Percentiles rank a stretch among this genome's conserved stretches.
Conservation (phyloP, 2,797 vertebrate species). For the Diplodus puntazzo region DNA sequence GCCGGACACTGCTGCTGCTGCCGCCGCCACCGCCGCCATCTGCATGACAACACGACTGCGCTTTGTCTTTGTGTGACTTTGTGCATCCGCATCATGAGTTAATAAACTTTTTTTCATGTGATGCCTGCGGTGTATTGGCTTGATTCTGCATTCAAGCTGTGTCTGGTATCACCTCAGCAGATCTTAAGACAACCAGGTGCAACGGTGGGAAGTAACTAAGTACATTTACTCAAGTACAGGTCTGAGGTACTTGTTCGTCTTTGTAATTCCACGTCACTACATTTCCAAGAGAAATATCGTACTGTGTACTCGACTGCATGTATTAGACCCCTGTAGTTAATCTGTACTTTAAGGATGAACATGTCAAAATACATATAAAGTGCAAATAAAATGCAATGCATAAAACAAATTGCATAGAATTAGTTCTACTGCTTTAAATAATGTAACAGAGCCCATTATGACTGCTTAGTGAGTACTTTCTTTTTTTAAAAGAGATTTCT, state of each 20-base stretch:
- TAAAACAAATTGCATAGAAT: no score
- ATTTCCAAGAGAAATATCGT: no score
- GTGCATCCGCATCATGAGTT: not conserved
- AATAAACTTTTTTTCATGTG: not conserved
- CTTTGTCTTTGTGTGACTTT: conserved; percentile 30
- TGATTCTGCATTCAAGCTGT: not conserved
- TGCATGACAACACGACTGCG: conserved; percentile 56
- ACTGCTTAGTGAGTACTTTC: not conserved
- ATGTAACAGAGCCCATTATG: not conserved
- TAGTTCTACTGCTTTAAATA: no score
- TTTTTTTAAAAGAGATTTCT: no score
- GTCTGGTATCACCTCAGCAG: not conserved
- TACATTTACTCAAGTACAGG: not conserved
- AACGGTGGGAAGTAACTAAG: not conserved
- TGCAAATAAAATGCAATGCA: no score
- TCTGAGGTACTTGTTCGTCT: no score
- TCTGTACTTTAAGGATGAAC: no score
- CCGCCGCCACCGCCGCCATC: conserved; percentile 31
- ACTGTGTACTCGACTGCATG: no score
- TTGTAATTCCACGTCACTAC: no score
- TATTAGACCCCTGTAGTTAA: no score
- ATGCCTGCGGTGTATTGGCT: not conserved
- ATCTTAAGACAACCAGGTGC: not conserved
- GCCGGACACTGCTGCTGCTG: conserved; percentile 26
- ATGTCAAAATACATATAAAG: no score